Evolutionary conservation across 1,140 invertebrate species (phyloP), one percentile per base, ranked within the genome.

Genomic region (Pachypeltis micranthus): DNA sequence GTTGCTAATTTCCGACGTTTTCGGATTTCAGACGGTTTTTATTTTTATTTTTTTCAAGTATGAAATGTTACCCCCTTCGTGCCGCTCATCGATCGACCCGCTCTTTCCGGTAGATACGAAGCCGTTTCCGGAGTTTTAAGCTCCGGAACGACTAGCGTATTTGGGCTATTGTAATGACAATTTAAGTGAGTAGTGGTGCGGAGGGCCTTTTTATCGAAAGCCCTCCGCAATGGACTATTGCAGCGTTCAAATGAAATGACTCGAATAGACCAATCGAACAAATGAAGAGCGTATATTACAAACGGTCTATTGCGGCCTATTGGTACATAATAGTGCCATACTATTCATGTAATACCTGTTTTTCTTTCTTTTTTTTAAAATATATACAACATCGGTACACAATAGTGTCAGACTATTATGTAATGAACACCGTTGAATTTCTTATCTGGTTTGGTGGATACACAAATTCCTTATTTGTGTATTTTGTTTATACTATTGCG

Each of bases 321-420:
- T 63, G 39, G 51, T 66, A 68, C 67, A 68, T 68, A 68, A 68
- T 68, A 66, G 65, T 68, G 64, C 61, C 61, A 65, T 68, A 68
- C 67, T 68, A 68, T 68, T 67, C 62, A 68, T 68, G 67, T 68
- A 68, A 68, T 66, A n/a, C n/a, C n/a, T n/a, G n/a, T n/a, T n/a
- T n/a, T n/a, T n/a, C n/a, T 57, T 54, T 24, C 12, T 28, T 39
- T 29, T 60, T 61, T 31, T 62, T 56, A 39, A 55, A 23, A 51
- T 65, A 61, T 60, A 57, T 62, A 61, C 29, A 51, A 54, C 54
- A 66, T 66, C 65, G 61, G 61, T 66, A 66, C 65, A 66, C 59
- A 66, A 66, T 66, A 66, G 65, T 51, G 47, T 63, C 61, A 55
- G 64, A 61, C 64, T 65, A 65, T 65, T 65, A 57, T 65, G 56